Evolutionary conservation across 2,797 vertebrate species (phyloP), one percentile per base, ranked within the genome.

Genomic region (Scomberomorus guttatus): DNA sequence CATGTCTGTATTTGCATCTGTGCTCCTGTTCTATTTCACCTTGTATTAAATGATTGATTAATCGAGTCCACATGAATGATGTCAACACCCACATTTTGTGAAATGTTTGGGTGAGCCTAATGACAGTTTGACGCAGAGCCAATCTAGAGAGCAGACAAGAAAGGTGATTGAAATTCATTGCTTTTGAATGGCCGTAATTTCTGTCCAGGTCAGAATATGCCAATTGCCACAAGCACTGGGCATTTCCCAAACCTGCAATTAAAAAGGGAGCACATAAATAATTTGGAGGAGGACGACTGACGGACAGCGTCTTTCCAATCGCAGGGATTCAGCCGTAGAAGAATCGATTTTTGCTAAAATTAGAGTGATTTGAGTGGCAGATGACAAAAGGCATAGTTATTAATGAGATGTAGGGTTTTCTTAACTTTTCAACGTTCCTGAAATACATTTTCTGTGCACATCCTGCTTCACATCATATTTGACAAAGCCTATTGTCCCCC

Each of bases 91-190:
- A 77, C 79, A 82, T 90, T 88, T 89, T 82, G 64, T 85, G 79
- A 90, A 89, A 90, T 83, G 81, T 87, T 88, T 90, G 70, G 75
- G 63, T 55, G 75, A 88, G 42, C 54, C 5, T 68, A 80, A 87
- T 48, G 67, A 89, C 84, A 81, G 71, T 83, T 86, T 92, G 91
- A 94, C 68, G 24, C 75, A 63, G 90, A 91, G 83, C 81, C 87
- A 91, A 92, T 93, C 82, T 87, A 59, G 66, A 78, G 52, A 73
- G 71, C 42, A 46, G 90, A 92, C 91, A 93, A 90, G 88, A 91
- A 91, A 90, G 85, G 88, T 93, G 91, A 95, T 92, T 94, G 88
- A 94, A 93, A 95, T 94, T 90, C 90, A 95, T 93, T 93, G 92
- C 90, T 90, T 92, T 90, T 91, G 87, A 92, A 91, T 86, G 77